Base-by-base conservation (phyloP, 2,888 invertebrate genomes). In the Hypsopygia costalis region DNA sequence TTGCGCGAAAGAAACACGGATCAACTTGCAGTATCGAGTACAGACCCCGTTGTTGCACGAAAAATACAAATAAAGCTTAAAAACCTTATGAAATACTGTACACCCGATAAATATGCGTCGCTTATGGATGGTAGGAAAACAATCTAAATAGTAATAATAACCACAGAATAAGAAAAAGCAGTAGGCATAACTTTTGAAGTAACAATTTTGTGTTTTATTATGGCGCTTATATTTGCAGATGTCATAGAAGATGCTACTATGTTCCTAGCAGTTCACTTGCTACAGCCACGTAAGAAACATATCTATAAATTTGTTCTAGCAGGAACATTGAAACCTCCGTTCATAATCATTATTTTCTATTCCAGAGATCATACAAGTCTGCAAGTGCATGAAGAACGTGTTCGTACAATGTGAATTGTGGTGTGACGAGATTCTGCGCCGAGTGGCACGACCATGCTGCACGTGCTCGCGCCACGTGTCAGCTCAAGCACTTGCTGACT, bases 331-430 rank as follows among this genome's bases (percentile, higher is more conserved):
- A n/a, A n/a, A n/a, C n/a, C n/a, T n/a, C 9, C 30, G 2, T 16
- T 16, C 16, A 16, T 16, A 16, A 1, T 3, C 10, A 30, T 30
- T 10, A 5, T 43, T 35, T 32, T 21, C 38, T 28, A 39, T 46
- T 49, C 34, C 66, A 85, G 86, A 65, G 36, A 47, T 74, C 1
- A 69, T 81, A 21, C 67, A 76, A 60, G 76, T 85, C 11, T 87
- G 85, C 72, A 82, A 81, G 46, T 87, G 86, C 52, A 79, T 77
- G 80, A 85, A 83, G 56, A 82, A 74, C 46, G 82, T 78, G 29
- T 77, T 79, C 49, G 80, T 85, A 6, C 86, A 87, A 53, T 86
- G 87, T 54, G 86, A 86, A 52, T 49, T 86, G 43, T 81, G 85
- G 81, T 77, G 80, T 52, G 83, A 83, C 33, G 85, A 83, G 58